Conservation (phyloP, 2,113 vertebrate species). For the Okapia johnstoni region DNA sequence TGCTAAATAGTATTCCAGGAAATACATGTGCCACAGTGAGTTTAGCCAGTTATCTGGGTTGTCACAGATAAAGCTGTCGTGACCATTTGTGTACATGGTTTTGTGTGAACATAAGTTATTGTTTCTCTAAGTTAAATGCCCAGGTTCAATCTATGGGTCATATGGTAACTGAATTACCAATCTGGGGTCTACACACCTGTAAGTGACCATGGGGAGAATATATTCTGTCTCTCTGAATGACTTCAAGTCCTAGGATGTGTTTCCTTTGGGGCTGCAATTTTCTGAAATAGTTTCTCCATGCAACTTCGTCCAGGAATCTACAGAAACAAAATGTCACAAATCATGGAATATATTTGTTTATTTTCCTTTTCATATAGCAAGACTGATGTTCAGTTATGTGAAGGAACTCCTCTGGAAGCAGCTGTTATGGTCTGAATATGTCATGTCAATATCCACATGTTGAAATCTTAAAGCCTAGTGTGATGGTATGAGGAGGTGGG, state of each 20-base stretch:
- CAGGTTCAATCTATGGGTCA: background rate
- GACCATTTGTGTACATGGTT: background rate
- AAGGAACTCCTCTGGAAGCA: background rate
- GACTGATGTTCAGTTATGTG: background rate
- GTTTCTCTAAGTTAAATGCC: background rate
- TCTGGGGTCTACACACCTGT: background rate
- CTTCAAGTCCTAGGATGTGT: background rate
- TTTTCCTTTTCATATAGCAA: background rate
- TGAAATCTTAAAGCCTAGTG: background rate
- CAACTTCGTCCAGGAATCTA: background rate
- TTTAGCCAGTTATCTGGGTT: background rate
- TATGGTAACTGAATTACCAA: background rate
- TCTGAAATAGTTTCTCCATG: background rate
- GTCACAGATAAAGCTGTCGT: background rate
- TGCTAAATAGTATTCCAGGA: background rate
- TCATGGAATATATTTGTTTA: background rate
- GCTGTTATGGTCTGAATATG: background rate
- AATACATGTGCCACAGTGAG: background rate
- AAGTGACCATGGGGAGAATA: background rate
- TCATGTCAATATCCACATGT: background rate
- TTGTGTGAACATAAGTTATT: background rate
- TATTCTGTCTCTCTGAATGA: background rate
- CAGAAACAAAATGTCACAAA: background rate
- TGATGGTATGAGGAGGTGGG: background rate
- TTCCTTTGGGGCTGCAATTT: background rate